These are phyloP conservation scores for Phylloscopus trochiloides DNA, from an alignment of 2,113 vertebrate species.

Conservation along the genomic window DNA sequence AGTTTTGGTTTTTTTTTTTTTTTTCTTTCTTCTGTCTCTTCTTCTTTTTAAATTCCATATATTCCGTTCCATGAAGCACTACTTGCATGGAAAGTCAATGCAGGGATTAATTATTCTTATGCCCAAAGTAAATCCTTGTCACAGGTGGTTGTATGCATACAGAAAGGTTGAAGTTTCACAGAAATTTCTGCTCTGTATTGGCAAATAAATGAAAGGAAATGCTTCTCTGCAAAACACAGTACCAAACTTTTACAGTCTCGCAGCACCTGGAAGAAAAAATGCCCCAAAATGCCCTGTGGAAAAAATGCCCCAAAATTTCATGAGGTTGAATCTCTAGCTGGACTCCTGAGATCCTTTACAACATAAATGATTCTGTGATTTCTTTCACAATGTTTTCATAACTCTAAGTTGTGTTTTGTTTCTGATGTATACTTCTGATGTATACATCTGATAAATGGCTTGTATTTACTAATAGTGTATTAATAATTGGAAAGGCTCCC, in stretches of 20 bases:
- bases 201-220: not conserved
- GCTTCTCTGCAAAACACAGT: not conserved
- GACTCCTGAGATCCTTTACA: not conserved
- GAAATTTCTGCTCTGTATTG: not conserved
- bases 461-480: not conserved
- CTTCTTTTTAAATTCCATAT: not conserved
- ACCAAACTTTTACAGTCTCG: fast-evolving
- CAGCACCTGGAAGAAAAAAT: not conserved
- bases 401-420: not conserved
- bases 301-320: not conserved
- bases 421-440: not conserved
- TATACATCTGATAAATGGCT: no score
- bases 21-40: not conserved
- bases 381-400: not conserved
- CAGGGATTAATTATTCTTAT: not conserved
- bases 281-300: not conserved
- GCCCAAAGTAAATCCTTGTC: not conserved
- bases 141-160: fast-evolving
- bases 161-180: not conserved
- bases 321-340: not conserved
- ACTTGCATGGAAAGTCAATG: not conserved
- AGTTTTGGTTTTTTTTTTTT: no score
- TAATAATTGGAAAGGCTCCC: not conserved
- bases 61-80: not conserved
- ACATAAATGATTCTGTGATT: not conserved